Conservation (phyloP, 2,113 vertebrate species). For the Noctilio leporinus region DNA sequence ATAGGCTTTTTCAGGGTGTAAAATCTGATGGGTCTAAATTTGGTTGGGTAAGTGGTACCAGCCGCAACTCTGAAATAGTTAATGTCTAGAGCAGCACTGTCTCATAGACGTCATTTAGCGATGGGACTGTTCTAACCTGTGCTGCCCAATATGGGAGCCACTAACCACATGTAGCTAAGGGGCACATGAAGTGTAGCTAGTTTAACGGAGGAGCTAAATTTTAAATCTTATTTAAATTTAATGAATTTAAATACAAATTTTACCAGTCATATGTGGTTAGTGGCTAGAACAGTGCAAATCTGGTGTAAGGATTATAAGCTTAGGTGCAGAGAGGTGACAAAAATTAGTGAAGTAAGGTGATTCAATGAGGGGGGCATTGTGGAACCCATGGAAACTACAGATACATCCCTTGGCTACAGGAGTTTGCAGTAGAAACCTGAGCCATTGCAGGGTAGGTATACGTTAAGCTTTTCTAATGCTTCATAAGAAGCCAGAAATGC, state of each 20-base stretch:
- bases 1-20: background rate
- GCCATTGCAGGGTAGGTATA: background rate
- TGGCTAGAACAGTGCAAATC: background rate
- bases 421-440: background rate
- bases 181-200: background rate
- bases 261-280: background rate
- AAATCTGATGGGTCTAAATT: background rate
- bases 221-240: background rate
- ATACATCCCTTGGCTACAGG: background rate
- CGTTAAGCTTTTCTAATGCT: background rate
- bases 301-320: background rate
- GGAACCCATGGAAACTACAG: background rate
- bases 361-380: background rate
- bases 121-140: background rate
- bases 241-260: background rate
- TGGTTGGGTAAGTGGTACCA: background rate
- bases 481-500: background rate
- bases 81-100: background rate
- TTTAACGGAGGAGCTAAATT: background rate
- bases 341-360: background rate
- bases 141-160: background rate
- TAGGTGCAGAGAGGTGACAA: background rate
- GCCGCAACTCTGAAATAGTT: background rate
- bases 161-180: background rate
- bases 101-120: background rate